Conservation (phyloP, 2,888 invertebrate species). For the Hydropsyche betteni region DNA sequence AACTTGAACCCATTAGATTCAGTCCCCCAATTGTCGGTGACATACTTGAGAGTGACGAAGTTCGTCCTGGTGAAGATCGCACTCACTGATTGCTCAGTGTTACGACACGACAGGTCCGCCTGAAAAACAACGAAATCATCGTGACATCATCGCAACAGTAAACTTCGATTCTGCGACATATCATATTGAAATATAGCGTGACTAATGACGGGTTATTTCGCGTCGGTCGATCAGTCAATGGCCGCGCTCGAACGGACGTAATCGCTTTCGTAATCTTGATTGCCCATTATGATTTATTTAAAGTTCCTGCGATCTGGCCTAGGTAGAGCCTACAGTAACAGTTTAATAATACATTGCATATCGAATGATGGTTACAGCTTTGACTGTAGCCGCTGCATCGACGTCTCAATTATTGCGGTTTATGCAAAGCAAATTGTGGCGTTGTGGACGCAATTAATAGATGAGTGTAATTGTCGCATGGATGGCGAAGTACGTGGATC, state of each 20-base stretch:
- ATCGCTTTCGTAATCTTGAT: not conserved
- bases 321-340: not conserved
- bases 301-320: not conserved
- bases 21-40: constrained; percentile 93
- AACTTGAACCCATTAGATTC: constrained; percentile 91
- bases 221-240: not conserved
- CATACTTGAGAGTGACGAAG: constrained; percentile 92
- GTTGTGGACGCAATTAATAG: no score
- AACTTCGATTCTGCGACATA: no score
- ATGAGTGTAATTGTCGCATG: no score
- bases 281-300: constrained; percentile 1
- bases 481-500: no score
- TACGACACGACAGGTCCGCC: constrained; percentile 91
- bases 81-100: constrained; percentile 88
- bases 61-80: constrained; percentile 91
- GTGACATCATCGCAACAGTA: not conserved
- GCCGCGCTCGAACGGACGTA: not conserved
- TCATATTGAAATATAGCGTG: not conserved
- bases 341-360: not conserved
- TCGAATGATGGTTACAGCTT: not conserved
- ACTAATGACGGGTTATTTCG: not conserved
- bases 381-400: not conserved
- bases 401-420: not conserved
- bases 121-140: constrained; percentile 63
- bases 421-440: no score